Percentiles rank a stretch among this genome's conserved stretches.
These are phyloP conservation scores for Calidris pugnax DNA, from an alignment of 2,113 vertebrate genomes.

Conservation along the genomic window DNA sequence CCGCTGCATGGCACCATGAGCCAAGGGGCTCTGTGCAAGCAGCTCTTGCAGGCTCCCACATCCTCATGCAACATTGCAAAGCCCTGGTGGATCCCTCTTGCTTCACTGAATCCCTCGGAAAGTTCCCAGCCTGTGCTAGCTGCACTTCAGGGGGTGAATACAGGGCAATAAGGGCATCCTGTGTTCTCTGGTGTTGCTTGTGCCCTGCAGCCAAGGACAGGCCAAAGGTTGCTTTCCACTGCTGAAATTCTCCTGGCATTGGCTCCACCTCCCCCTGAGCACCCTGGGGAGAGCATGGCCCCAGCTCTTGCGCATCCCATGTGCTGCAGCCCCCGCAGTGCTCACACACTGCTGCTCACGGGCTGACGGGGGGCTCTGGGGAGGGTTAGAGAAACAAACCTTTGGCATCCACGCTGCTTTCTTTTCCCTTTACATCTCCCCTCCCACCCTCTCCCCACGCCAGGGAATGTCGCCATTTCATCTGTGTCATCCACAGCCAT, in stretches of 20 bases:
- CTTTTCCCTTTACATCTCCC: neutral
- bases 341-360: fast-evolving
- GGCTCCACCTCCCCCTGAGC: neutral
- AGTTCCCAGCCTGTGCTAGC: neutral
- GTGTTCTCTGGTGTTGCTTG: neutral
- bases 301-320: neutral
- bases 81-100: neutral
- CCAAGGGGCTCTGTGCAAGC: neutral
- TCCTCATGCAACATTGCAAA: neutral
- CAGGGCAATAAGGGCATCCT: neutral
- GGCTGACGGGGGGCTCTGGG: neutral
- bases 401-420: neutral
- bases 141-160: neutral
- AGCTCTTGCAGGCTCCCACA: neutral
- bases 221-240: neutral
- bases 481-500: neutral
- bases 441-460: neutral
- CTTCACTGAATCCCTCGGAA: neutral
- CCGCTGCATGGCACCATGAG: neutral
- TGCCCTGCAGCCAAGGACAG: neutral
- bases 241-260: neutral
- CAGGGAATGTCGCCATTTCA: neutral
- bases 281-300: neutral
- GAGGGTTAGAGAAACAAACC: neutral
- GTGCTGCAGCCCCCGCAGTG: neutral